Evolutionary conservation across 1,140 invertebrate genomes (phyloP).

Genomic region (Phymorhynchus buccinoides): DNA sequence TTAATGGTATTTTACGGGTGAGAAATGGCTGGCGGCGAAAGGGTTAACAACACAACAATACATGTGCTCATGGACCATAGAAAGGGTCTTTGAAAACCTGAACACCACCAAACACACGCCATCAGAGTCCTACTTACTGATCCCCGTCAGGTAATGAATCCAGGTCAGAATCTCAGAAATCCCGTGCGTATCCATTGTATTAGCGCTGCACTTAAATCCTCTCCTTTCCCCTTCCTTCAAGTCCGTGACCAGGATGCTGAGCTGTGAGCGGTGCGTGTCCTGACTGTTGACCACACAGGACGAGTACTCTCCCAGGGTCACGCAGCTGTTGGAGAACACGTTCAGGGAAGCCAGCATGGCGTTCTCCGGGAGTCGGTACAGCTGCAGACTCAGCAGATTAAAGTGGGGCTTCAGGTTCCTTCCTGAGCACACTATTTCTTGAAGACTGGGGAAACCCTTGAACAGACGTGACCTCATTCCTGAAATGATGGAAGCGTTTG

Average conservation of each 20-base stretch:
- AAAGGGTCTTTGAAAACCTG: no score
- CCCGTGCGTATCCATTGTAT: neutral
- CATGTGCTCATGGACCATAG: no score
- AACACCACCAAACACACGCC: no score
- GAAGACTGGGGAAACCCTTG: slow-evolving; percentile 17
- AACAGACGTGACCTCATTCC: neutral
- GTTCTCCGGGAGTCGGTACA: neutral
- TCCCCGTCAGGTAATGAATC: neutral
- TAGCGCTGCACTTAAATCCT: slow-evolving; percentile 13
- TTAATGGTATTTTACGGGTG: no score
- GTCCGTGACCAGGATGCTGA: slow-evolving; percentile 7
- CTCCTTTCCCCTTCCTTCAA: slow-evolving; percentile 16
- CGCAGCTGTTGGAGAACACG: neutral
- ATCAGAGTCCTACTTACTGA: neutral
- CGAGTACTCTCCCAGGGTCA: neutral
- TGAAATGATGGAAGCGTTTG: slow-evolving; percentile 10
- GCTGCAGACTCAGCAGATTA: neutral
- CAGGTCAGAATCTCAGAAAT: neutral
- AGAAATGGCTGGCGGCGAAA: no score
- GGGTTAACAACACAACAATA: no score
- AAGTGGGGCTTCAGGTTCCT: neutral
- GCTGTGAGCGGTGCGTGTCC: neutral
- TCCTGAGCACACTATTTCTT: slow-evolving; percentile 27
- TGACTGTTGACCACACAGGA: neutral
- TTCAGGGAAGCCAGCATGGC: slow-evolving; percentile 14